Evolutionary conservation across 2,888 invertebrate genomes (phyloP), one percentile per base, ranked within the genome.

Genomic region (Tubulanus polymorphus): DNA sequence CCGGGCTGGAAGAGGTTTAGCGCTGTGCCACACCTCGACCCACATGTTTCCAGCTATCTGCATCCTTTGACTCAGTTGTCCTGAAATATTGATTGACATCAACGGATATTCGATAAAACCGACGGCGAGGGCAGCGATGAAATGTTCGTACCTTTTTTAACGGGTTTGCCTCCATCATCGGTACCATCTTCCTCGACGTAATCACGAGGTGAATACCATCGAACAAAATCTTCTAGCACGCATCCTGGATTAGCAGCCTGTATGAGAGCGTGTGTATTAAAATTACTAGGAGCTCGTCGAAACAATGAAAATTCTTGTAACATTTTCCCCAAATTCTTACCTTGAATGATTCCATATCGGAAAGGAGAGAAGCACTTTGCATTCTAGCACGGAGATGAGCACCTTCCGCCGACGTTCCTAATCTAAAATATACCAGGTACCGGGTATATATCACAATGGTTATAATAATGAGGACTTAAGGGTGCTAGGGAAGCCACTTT

Each of bases 311-410:
- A n/a, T n/a, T 10, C 35, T n/a, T 32, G 48, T 18, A 6, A 20
- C 27, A 8, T 8, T 20, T 3, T 8, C 30, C 8, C 25, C 23
- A 29, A 41, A 49, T n/a, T 25, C 51, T 56, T 63, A 84, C 94
- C 83, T 97, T 99, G 79, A 99, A 99, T 0, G 96, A 91, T 78
- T 96, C 93, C 95, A 97, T 96, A 73, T 99, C 99, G 0, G 96
- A 95, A 1, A 91, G 83, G 15, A 99, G 82, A 0, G 93, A 91
- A 0, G 94, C 93, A 76, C 93, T 90, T 90, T 97, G 96, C 85
- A 97, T 89, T 74, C 90, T 86, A 0, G 95, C 92, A 55, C 94
- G 85, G 61, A 93, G 84, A 74, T 91, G 89, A 10, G 88, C 87
- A 10, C 89, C 90, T 69, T 88, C 86, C 10, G 90, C 87, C 69